Evolutionary conservation across 2,888 invertebrate genomes (phyloP), one percentile per base, ranked within the genome.

Genomic region (Lasioglossum morio): DNA sequence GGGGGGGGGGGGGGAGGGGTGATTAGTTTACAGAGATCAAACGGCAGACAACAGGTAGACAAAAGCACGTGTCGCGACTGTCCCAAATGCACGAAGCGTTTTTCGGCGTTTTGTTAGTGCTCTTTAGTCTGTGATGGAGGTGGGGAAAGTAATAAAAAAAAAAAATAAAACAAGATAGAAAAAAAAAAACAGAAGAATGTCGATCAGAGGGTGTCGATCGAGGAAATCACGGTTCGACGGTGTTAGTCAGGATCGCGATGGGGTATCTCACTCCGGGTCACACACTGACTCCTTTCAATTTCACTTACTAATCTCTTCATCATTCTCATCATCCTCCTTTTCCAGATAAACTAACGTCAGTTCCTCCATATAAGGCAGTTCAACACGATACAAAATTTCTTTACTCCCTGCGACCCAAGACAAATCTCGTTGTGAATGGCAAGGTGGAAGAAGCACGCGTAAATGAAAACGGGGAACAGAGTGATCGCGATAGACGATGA

Each of bases 261-360:
- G 63, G 57, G 79, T 79, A 77, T 76, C 40, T 53, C 90, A 88
- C 80, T 89, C 85, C 85, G 83, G 75, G 72, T 89, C 86, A 89
- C 90, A 91, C 85, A 81, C 69, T 82, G 77, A 76, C 82, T 90
- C 79, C 37, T 74, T 80, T 78, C 81, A 85, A 83, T 82, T 74
- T 88, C 92, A 94, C 95, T 94, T 94, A 95, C 95, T 93, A 92
- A 94, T 92, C 72, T 95, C 92, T 81, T 94, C 94, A 96, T 95
- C 94, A 94, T 95, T 95, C 94, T 96, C 96, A 95, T 95, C 95
- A 94, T 96, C 96, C 96, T 97, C 97, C 97, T 98, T 98, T 97
- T 98, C 98, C 97, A 98, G 97, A 97, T 98, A 98, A 96, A 98
- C 98, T 97, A 98, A 97, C 96, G 98, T 98, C 96, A 98, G 98